Conservation (phyloP, 1,140 invertebrate genomes). For the Scaptomyza montana region DNA sequence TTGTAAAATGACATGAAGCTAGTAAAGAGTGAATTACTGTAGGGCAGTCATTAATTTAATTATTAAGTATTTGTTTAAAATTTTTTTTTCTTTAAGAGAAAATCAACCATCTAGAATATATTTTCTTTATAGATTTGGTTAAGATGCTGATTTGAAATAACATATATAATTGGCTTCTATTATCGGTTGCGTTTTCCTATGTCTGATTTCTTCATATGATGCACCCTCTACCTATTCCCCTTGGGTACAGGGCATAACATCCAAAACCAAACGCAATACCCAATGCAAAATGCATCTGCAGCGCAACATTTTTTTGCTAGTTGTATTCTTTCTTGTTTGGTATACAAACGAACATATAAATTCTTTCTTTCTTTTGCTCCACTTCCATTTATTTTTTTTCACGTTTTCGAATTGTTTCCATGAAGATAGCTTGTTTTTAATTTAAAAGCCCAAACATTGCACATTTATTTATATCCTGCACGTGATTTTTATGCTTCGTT, state of each 20-base stretch:
- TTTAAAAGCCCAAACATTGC: conserved; percentile 73
- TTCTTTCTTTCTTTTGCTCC: background rate
- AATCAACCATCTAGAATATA: too few species aligned
- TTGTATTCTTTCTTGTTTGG: conserved; percentile 18
- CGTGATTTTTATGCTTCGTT: conserved; percentile 70
- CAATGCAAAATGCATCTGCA: conserved; percentile 1
- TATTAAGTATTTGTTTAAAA: too few species aligned
- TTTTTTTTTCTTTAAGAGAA: too few species aligned
- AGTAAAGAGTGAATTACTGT: too few species aligned
- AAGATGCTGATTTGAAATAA: too few species aligned
- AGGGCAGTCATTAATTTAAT: too few species aligned
- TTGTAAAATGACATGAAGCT: too few species aligned
- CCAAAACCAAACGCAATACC: background rate
- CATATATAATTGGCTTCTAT: too few species aligned
- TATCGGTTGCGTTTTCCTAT: too few species aligned
- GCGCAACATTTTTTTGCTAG: background rate
- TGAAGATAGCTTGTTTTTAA: conserved; percentile 62
- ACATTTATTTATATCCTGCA: conserved; percentile 74
- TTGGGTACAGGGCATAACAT: conserved; percentile 1
- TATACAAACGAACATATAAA: background rate
- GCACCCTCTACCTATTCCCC: too few species aligned
- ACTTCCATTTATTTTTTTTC: background rate
- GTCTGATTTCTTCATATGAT: too few species aligned
- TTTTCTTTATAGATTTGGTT: too few species aligned
- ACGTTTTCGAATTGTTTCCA: conserved; percentile 33